Base-by-base conservation (phyloP, 2,797 vertebrate species). In the Eurystomus glaucurus region DNA sequence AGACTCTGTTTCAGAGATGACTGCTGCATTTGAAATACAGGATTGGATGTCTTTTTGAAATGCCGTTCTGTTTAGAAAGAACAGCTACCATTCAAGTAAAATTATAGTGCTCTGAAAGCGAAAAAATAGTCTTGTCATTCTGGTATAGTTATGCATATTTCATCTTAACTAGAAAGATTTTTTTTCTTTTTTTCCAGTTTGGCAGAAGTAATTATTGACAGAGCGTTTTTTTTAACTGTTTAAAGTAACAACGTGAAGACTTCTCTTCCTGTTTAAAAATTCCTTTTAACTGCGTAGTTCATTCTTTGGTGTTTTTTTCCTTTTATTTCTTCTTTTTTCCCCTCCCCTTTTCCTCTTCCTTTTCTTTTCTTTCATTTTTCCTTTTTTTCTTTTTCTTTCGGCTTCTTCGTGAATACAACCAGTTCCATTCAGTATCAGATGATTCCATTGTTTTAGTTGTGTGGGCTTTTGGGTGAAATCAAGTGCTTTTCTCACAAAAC, bases 81-180 rank as follows among this genome's bases (percentile, higher is more conserved):
- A 97, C 96, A 98, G 96, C 96, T 98, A 98, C 95, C 84, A 97
- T 97, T 98, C 98, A 98, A 97, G 90, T 97, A 95, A 98, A 98
- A 98, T 98, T 98, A 97, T 35, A 98, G 97, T 97, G 86, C 80
- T 97, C 74, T 85, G 91, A 86, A 85, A 94, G 97, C 60, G 76
- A 97, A 98, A 97, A 97, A 98, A 88, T 41, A 96, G 72, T 92
- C 96, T 97, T 98, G 96, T 98, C 97, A 97, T 64, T 83, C 48
- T 93, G 90, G 86, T 96, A 52, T 98, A 96, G 97, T 97, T 98
- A 96, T 97, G 94, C 96, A 92, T 98, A 95, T 96, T 98, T 98
- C 82, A 90, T 96, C 96, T 98, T 97, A 98, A 95, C 77, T 61
- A 93, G 43, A 93, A 94, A 31, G 70, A 92, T 70, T 37, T 37